These are phyloP conservation scores for Arrhopalites spinosus DNA, from an alignment of 2,888 invertebrate species.

Conservation along the genomic window DNA sequence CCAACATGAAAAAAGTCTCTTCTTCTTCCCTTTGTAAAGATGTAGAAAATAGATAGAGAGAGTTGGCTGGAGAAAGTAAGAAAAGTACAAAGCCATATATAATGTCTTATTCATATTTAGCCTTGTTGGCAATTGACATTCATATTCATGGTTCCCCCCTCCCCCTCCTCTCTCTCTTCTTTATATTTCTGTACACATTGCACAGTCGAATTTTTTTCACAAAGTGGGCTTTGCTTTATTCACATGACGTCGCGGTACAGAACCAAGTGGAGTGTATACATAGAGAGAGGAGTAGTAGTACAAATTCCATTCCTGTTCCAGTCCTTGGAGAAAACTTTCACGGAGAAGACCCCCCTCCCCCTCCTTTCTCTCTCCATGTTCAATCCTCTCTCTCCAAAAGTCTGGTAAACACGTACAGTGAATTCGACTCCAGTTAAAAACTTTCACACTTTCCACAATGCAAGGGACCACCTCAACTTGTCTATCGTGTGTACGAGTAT, in stretches of 20 bases:
- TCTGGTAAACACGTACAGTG: not conserved
- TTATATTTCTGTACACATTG: not conserved
- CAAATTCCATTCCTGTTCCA: slow-evolving; percentile 8
- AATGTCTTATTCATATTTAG: slow-evolving; percentile 17
- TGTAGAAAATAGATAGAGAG: no score
- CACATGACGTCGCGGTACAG: not conserved
- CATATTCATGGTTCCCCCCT: slow-evolving; percentile 8
- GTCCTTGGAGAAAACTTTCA: slow-evolving; percentile 27
- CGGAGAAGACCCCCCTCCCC: slow-evolving; percentile 4
- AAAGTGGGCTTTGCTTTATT: not conserved
- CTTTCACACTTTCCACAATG: slow-evolving; percentile 34
- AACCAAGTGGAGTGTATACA: no score
- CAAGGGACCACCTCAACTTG: slow-evolving; percentile 2
- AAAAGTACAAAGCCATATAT: not conserved
- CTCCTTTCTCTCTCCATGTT: not conserved
- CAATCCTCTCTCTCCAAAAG: not conserved
- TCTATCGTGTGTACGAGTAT: not conserved
- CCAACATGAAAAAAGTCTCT: no score
- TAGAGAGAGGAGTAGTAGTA: no score
- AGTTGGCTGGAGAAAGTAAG: no score
- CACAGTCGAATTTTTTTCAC: not conserved
- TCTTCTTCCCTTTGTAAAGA: no score
- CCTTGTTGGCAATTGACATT: slow-evolving; percentile 19
- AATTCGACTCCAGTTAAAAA: slow-evolving; percentile 31
- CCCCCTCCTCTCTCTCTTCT: not conserved